Base-by-base conservation (phyloP, 2,888 invertebrate species). In the Cataglyphis rosenhaueri region DNA sequence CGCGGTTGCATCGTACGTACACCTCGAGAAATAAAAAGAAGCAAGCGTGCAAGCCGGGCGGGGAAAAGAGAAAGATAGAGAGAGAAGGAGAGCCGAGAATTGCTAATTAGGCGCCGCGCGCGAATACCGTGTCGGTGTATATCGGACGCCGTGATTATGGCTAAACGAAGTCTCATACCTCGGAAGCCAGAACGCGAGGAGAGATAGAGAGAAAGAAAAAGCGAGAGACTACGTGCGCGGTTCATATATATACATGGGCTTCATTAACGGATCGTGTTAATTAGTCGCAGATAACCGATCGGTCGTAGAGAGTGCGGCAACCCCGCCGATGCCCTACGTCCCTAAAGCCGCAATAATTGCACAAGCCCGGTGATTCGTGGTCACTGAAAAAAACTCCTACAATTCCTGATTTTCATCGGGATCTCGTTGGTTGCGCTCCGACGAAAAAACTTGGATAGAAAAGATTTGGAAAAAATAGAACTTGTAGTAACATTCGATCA, bases 211-310 rank as follows among this genome's bases (percentile, higher is more conserved):
- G 85, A 84, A 82, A 86, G 83, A 86, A 82, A 78, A 62, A 59
- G 29, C 10, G 48, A 21, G 70, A 78, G 81, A 82, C 83, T 89
- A 88, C 83, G 86, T 87, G 91, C 88, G 87, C 88, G 85, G 87
- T 87, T 89, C 90, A 89, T 90, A 35, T 35, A 35, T 35, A 35
- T 35, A 91, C 91, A 90, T 89, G 90, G 88, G 92, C 92, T 93
- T 93, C 93, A 92, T 93, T 93, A 93, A 91, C 91, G 89, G 88
- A 83, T 90, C 92, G 91, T 92, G 93, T 93, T 93, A 93, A 93
- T 93, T 93, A 93, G 93, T 91, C 89, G 91, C 88, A 88, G 93
- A 93, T 93, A 93, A 89, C 90, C 90, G 91, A 92, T 93, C 93
- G 91, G 89, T 91, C 89, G 86, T 88, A 87, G 76, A 84, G 86